Evolutionary conservation across 2,888 invertebrate genomes (phyloP), one percentile per base, ranked within the genome.

Genomic region (Hymenopus coronatus): DNA sequence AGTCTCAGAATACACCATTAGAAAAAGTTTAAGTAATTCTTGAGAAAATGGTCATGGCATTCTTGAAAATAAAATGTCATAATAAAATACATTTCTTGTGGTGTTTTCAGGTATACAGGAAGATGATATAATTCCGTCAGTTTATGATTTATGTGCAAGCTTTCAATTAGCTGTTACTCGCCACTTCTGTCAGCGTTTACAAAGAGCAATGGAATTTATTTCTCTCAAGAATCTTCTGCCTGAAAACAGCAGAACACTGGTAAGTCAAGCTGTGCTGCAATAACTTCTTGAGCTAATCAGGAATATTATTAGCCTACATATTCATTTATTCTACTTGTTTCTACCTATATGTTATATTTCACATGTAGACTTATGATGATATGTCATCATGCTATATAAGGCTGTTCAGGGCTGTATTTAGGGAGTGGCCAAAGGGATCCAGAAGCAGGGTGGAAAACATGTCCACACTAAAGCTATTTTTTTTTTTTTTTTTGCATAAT

Each of bases 101-200:
- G 1, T n/a, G 46, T 15, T 85, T 2, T 28, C 70, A 94, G 95
- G 94, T 91, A 93, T 96, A 28, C 93, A 94, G 28, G 96, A 96
- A 25, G 96, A 97, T 93, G 95, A 94, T 88, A 93, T 97, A 27
- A 95, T 98, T 91, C 97, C 97, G 25, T 95, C 96, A 92, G 94
- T 96, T 25, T 94, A 95, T 91, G 97, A 99, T 92, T 93, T 99
- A 20, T 98, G 98, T 94, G 98, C 98, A 27, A 96, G 96, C 88
- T 96, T 98, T 92, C 97, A 98, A 92, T 94, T 96, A 90, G 95
- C 95, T 20, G 92, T 97, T 20, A 95, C 97, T 12, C 95, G 95
- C 90, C 99, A 99, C 93, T 93, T 99, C 88, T 96, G 96, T 90
- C 96, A 97, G 91, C 95, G 98, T 92, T 95, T 97, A 1, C 97